phyloP scores from a whole-genome alignment of 2,888 invertebrate genomes.

The Heliconius hortense region DNA sequence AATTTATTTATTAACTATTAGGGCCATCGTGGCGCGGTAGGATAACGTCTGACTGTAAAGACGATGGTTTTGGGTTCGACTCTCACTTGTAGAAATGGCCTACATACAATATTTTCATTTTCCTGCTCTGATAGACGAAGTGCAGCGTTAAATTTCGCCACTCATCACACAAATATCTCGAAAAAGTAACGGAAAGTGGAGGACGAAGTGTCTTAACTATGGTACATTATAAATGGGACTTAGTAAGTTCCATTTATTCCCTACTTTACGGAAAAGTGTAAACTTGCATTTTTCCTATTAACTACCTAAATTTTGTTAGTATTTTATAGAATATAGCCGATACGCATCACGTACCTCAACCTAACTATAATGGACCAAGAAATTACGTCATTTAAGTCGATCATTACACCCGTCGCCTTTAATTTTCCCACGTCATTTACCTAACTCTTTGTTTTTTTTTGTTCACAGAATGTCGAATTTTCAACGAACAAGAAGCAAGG shows the following conservation, averaged over 20 bases:
- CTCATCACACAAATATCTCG: background rate
- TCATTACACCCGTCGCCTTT: slow-evolving; percentile 67
- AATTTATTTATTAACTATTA: background rate
- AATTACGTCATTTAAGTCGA: slow-evolving; percentile 71
- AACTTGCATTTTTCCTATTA: background rate
- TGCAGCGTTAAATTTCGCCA: too few species aligned
- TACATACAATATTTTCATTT: too few species aligned
- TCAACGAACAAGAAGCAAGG: slow-evolving; percentile 85
- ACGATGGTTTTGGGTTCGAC: too few species aligned
- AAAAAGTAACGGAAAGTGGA: background rate
- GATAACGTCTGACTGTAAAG: too few species aligned
- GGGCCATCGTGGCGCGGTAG: too few species aligned
- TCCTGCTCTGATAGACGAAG: too few species aligned
- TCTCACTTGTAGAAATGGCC: too few species aligned
- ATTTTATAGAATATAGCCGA: slow-evolving; percentile 50
- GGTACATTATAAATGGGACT: too few species aligned
- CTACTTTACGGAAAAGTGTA: background rate
- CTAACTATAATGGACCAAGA: slow-evolving; percentile 67
- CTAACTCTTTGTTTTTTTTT: slow-evolving; percentile 62
- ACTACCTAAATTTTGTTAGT: background rate
- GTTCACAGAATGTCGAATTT: slow-evolving; percentile 83
- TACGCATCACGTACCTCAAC: slow-evolving; percentile 67
- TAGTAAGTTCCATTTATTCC: background rate
- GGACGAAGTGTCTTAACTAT: too few species aligned
- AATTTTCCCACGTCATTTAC: slow-evolving; percentile 71